phyloP scores from a whole-genome alignment of 2,888 invertebrate genomes.

The Oscheius onirici region DNA sequence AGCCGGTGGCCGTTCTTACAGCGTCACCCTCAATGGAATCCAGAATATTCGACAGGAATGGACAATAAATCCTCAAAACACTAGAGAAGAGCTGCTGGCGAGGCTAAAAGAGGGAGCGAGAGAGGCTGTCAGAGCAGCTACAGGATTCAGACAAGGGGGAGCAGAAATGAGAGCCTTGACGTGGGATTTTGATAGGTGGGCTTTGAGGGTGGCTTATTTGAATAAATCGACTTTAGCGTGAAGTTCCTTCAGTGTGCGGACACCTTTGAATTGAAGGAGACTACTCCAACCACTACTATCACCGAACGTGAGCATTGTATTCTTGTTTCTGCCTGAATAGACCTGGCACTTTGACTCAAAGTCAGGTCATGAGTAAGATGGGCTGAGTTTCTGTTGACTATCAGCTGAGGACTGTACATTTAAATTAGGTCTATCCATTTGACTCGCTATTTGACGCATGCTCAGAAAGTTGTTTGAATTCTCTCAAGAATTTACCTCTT shows the following conservation, averaged over 20 bases:
- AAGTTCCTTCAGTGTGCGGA: background rate
- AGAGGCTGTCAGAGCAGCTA: background rate
- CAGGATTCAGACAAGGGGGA: background rate
- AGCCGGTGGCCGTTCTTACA: background rate
- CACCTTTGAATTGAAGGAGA: background rate
- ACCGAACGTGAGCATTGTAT: too few species aligned
- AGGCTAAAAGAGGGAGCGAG: background rate
- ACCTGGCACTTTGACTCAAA: too few species aligned
- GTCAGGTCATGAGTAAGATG: too few species aligned
- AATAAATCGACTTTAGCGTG: background rate
- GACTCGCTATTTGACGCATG: too few species aligned
- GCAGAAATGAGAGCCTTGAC: background rate
- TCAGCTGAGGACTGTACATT: too few species aligned
- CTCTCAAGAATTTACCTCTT: too few species aligned
- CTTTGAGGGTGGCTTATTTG: background rate
- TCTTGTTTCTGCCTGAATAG: too few species aligned
- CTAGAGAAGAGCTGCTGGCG: background rate
- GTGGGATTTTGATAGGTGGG: background rate
- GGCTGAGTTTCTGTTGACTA: too few species aligned
- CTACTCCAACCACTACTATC: background rate
- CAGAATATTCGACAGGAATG: background rate
- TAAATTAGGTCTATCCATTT: too few species aligned
- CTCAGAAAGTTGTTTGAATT: too few species aligned
- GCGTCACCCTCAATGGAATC: background rate
- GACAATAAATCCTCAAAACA: background rate